Base-by-base conservation (phyloP, 2,888 invertebrate species). In the Frankliniella intonsa region DNA sequence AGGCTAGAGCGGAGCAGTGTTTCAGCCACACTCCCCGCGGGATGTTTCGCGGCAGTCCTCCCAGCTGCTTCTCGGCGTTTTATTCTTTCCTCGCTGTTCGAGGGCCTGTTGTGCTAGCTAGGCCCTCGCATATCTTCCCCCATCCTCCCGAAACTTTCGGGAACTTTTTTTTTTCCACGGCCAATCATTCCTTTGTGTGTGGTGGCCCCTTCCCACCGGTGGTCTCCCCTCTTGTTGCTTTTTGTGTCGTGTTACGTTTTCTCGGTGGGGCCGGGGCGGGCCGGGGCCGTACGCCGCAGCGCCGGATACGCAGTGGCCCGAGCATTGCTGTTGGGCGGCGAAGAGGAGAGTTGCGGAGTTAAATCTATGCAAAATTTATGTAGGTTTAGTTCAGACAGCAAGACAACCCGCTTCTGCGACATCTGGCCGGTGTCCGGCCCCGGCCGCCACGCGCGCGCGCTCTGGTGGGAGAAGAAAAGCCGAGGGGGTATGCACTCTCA, bases 301-400 rank as follows among this genome's bases (percentile, higher is more conserved):
- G 5, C 38, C 38, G 38, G 5, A 38, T 38, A 38, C 38, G 38
- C 38, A 38, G 38, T 38, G 38, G 38, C 38, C 38, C 38, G 38
- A 38, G 38, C 38, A 38, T 38, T 38, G 38, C 38, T 38, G 38
- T 38, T 38, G 38, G 38, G 38, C 5, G 38, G 38, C 38, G 38
- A 38, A 38, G 38, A 38, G 38, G 2, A 38, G 38, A 38, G 38
- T 38, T 38, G 38, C 25, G 22, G 22, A 9, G 69, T 76, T 76
- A 76, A 76, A 76, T 22, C 22, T 25, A 76, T 76, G 69, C 69
- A 76, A 69, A 76, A 22, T 76, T 76, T 76, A 76, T 76, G 69
- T 22, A 76, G 69, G 25, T 22, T 22, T 76, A 22, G 25, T 76
- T 76, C 69, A 9, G 69, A 1, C 55, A 55, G 55, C 69, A 12